These are phyloP conservation scores for Toxonevra muliebris DNA, from an alignment of 2,888 invertebrate genomes.

Conservation along the genomic window DNA sequence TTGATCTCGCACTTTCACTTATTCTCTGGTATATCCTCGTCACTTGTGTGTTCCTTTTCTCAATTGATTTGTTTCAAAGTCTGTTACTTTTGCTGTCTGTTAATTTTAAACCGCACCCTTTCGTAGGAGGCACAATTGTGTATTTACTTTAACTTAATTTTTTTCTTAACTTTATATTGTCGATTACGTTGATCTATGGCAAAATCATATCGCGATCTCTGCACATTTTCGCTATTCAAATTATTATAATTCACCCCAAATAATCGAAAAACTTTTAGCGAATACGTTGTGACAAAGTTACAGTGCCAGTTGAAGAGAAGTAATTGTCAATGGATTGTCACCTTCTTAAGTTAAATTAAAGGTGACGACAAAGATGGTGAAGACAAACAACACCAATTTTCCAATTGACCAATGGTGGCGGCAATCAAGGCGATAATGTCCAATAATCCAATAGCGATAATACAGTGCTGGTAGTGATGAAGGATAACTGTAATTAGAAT, in stretches of 20 bases:
- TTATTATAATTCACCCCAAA: conserved; percentile 61
- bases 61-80: conserved; percentile 26
- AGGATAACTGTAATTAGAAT: too few relatives aligned
- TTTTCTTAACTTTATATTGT: conserved; percentile 65
- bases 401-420: too few relatives aligned
- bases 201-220: conserved; percentile 67
- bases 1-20: too few relatives aligned
- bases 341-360: too few relatives aligned
- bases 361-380: too few relatives aligned
- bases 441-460: too few relatives aligned
- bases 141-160: conserved; percentile 57
- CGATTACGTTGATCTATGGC: conserved; percentile 65
- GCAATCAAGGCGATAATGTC: too few relatives aligned
- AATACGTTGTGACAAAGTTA: conserved; percentile 65
- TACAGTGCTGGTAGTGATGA: too few relatives aligned
- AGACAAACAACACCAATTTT: too few relatives aligned
- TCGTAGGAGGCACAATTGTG: conserved; percentile 2
- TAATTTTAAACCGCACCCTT: conserved; percentile 25
- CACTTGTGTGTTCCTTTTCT: conserved; percentile 13
- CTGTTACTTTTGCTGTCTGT: conserved; percentile 32
- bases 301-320: conserved; percentile 44
- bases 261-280: conserved; percentile 62
- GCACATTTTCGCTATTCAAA: conserved; percentile 66
- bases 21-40: conserved; percentile 23
- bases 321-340: conserved; percentile 7